phyloP scores from a whole-genome alignment of 2,113 vertebrate genomes.

The Calonectris borealis region DNA sequence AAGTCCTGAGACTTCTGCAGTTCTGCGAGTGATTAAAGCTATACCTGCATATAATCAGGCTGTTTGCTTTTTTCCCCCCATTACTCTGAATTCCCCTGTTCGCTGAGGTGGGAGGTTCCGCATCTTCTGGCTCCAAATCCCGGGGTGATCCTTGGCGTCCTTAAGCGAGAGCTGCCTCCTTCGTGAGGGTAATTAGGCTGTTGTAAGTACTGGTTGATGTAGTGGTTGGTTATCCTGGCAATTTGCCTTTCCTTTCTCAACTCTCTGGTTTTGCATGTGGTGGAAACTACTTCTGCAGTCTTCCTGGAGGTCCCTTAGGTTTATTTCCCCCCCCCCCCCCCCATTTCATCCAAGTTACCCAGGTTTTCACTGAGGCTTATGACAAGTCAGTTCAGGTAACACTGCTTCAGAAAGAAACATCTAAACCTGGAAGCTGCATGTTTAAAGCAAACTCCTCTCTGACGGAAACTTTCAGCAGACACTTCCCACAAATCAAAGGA shows the following conservation, averaged over 20 bases:
- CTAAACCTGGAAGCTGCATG: background rate
- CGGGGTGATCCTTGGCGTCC: background rate
- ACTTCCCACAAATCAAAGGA: background rate
- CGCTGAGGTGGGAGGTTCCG: background rate
- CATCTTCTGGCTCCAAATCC: accelerated
- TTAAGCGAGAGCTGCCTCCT: background rate
- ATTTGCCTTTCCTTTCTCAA: accelerated
- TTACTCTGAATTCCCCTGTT: background rate
- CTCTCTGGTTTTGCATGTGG: background rate
- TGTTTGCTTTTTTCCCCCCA: background rate
- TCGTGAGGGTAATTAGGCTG: background rate
- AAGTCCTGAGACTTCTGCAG: background rate
- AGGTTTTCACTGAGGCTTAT: background rate
- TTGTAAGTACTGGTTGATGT: background rate
- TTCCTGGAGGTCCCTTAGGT: background rate
- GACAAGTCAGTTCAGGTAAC: background rate
- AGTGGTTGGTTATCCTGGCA: background rate
- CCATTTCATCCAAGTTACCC: background rate
- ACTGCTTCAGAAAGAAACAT: background rate
- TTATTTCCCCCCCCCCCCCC: accelerated
- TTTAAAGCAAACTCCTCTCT: background rate
- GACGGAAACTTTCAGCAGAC: background rate
- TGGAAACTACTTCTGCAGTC: background rate
- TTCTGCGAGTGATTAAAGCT: background rate
- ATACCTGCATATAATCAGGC: background rate